phyloP scores from a whole-genome alignment of 2,888 invertebrate genomes.

The Pherbina coryleti region DNA sequence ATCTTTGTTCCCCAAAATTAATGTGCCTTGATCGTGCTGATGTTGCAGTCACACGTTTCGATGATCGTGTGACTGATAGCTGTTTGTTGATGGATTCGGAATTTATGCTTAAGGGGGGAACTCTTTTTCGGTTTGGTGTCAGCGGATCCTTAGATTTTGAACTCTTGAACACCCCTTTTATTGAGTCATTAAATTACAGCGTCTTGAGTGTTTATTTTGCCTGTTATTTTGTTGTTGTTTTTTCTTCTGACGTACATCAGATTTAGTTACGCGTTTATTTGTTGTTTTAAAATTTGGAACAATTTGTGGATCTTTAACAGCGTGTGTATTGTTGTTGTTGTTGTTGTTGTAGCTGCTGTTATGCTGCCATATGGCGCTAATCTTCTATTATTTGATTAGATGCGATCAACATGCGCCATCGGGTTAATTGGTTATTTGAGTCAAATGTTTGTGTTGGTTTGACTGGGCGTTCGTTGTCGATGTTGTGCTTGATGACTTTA shows the following conservation, averaged over 20 bases:
- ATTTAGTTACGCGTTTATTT: conserved; percentile 8
- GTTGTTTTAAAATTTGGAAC: neutral
- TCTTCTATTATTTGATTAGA: conserved; percentile 14
- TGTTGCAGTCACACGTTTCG: neutral
- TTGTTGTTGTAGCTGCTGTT: neutral
- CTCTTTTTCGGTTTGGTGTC: neutral
- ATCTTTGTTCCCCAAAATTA: neutral
- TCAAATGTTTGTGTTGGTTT: neutral
- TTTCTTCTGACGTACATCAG: conserved; percentile 8
- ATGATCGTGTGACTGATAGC: conserved; percentile 38
- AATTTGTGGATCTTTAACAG: neutral
- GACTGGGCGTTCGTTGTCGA: neutral
- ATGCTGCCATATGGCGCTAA: conserved; percentile 10
- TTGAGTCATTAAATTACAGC: conserved; percentile 11
- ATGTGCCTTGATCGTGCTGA: neutral
- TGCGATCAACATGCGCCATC: neutral
- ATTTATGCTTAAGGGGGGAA: neutral
- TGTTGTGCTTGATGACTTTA: conserved; percentile 31
- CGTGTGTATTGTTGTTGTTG: neutral
- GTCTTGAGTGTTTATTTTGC: conserved; percentile 8
- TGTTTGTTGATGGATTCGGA: neutral
- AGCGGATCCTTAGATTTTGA: neutral
- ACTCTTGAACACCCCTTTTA: conserved; percentile 2
- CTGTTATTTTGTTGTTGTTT: neutral
- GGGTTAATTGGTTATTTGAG: conserved; percentile 34